phyloP scores from a whole-genome alignment of 2,888 invertebrate genomes.

The Pristionchus fissidentatus region DNA sequence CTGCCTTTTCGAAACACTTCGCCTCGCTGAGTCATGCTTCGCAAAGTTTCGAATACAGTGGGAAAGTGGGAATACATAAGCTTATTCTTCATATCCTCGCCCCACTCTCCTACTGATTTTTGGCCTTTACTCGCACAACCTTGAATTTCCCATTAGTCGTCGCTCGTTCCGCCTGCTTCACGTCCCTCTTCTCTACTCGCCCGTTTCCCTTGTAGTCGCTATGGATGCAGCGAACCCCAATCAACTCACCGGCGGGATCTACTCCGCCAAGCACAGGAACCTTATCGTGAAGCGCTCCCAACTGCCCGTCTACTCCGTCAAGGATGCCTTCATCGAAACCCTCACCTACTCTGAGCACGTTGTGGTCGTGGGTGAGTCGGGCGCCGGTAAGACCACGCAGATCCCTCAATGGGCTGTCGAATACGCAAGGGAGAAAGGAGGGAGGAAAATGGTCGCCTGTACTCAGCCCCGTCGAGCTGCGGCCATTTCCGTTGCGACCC shows the following conservation, averaged over 20 bases:
- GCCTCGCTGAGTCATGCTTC: too few relatives aligned
- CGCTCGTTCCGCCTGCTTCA: background rate
- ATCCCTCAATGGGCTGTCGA: conserved; percentile 22
- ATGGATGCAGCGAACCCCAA: background rate
- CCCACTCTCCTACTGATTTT: too few relatives aligned
- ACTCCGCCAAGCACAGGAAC: background rate
- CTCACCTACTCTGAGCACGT: background rate
- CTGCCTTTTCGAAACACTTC: too few relatives aligned
- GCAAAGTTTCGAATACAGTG: too few relatives aligned
- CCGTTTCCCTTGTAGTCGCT: background rate
- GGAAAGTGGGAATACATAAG: too few relatives aligned
- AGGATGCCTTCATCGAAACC: background rate
- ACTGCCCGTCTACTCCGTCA: background rate
- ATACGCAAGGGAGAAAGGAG: background rate
- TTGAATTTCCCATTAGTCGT: background rate
- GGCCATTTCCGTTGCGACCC: background rate
- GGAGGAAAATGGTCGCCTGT: background rate
- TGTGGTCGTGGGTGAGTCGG: background rate
- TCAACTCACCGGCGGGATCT: background rate
- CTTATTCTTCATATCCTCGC: too few relatives aligned
- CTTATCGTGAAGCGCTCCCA: background rate
- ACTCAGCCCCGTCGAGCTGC: background rate
- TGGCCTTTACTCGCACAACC: background rate
- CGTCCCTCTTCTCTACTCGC: background rate
- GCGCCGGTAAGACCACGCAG: background rate